These are phyloP conservation scores for Physella acuta DNA, from an alignment of 1,140 invertebrate genomes.

Conservation along the genomic window DNA sequence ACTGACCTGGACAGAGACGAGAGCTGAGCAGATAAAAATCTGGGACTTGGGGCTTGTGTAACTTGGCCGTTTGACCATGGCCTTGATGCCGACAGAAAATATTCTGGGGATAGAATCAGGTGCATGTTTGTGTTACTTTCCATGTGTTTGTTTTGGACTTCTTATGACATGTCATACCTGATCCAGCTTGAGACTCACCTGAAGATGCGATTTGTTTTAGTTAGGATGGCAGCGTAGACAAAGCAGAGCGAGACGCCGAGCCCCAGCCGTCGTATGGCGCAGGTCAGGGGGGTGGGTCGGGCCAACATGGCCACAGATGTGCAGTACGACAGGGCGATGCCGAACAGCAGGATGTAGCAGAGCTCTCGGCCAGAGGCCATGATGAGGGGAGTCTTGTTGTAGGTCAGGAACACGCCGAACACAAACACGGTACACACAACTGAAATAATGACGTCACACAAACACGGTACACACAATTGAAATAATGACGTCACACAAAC, in stretches of 20 bases:
- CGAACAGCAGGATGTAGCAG: slow-evolving; percentile 56
- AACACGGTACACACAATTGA: neutral
- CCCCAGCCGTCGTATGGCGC: slow-evolving; percentile 67
- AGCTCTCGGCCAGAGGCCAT: slow-evolving; percentile 60
- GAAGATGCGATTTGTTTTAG: slow-evolving; percentile 77
- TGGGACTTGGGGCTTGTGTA: slow-evolving; percentile 93
- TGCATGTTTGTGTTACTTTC: too few relatives aligned
- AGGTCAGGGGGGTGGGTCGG: slow-evolving; percentile 66
- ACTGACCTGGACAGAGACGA: slow-evolving; percentile 65
- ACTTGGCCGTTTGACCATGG: slow-evolving; percentile 84
- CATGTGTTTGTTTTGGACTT: too few relatives aligned
- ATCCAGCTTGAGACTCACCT: too few relatives aligned
- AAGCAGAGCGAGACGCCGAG: slow-evolving; percentile 72
- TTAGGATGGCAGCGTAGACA: slow-evolving; percentile 75
- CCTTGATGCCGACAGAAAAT: slow-evolving; percentile 72
- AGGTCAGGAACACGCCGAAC: slow-evolving; percentile 52
- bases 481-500: too few relatives aligned
- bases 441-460: slow-evolving; percentile 58
- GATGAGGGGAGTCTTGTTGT: slow-evolving; percentile 56
- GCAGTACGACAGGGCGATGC: slow-evolving; percentile 57
- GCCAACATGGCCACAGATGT: slow-evolving; percentile 57
- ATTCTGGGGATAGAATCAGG: too few relatives aligned
- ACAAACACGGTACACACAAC: slow-evolving; percentile 52
- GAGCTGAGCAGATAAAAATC: slow-evolving; percentile 80
- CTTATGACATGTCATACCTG: too few relatives aligned